These are phyloP conservation scores for Rapana venosa DNA, from an alignment of 2,888 invertebrate species.

Conservation along the genomic window DNA sequence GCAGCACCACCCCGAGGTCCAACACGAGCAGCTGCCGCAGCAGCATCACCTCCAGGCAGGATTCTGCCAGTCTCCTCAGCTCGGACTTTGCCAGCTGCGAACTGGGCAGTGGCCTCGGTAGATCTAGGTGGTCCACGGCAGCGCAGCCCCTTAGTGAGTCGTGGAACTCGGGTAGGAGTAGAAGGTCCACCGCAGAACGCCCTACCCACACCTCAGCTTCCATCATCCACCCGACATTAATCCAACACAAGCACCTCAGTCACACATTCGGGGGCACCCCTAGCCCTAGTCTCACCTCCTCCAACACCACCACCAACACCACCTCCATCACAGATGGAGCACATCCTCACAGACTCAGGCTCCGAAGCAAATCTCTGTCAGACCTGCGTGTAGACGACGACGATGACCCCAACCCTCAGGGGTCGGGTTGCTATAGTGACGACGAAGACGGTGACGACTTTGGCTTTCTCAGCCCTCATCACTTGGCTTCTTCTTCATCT, in stretches of 20 bases:
- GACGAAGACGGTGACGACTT: conserved; percentile 71
- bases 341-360: conserved; percentile 16
- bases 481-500: neutral
- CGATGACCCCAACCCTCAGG: conserved; percentile 4
- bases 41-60: conserved; percentile 38
- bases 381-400: conserved; percentile 58
- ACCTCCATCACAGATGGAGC: neutral
- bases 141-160: neutral
- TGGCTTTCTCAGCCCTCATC: conserved; percentile 67
- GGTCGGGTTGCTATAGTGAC: conserved; percentile 54
- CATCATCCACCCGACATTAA: neutral
- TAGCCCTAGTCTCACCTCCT: neutral
- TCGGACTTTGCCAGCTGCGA: neutral
- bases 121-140: neutral
- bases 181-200: neutral
- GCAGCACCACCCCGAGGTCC: conserved; percentile 27
- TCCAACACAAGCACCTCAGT: neutral
- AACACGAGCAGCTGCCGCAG: conserved; percentile 25
- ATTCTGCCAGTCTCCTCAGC: conserved; percentile 8
- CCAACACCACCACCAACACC: neutral
- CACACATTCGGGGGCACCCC: conserved; percentile 7
- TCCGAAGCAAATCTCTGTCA: conserved; percentile 64
- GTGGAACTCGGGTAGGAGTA: neutral
- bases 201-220: neutral
- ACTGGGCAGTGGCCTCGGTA: neutral